Evolutionary conservation across 2,797 vertebrate species (phyloP).

Genomic region (Anolis apletophallus): DNA sequence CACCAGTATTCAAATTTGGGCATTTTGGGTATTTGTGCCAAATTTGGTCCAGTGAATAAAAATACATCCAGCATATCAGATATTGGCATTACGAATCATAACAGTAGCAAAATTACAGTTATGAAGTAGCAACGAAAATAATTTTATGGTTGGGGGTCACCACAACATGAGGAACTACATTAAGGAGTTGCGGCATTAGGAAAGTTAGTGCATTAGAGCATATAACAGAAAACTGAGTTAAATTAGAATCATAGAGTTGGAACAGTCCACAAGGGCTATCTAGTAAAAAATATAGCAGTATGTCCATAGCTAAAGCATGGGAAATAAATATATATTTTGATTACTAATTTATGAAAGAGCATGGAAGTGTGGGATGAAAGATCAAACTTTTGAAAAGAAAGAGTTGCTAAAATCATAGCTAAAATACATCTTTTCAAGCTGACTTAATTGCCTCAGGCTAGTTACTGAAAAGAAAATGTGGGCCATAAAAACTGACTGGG

Average conservation of each 20-base stretch:
- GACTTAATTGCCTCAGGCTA: slow-evolving; percentile 65
- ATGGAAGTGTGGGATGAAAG: slow-evolving; percentile 36
- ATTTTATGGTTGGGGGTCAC: too few species aligned
- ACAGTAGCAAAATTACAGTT: too few species aligned
- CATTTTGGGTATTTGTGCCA: too few species aligned
- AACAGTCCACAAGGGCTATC: too few species aligned
- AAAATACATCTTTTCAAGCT: slow-evolving; percentile 61
- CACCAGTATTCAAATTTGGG: too few species aligned
- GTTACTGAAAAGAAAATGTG: slow-evolving; percentile 67
- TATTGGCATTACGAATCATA: too few species aligned
- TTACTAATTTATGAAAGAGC: slow-evolving; percentile 60
- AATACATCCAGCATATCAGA: too few species aligned
- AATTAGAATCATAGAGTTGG: too few species aligned
- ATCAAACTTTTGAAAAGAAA: slow-evolving; percentile 71
- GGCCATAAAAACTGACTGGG: slow-evolving; percentile 71
- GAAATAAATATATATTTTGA: slow-evolving; percentile 69
- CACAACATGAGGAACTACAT: too few species aligned
- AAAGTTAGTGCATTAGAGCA: slow-evolving; percentile 32
- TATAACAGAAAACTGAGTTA: slow-evolving; percentile 71
- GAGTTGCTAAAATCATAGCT: slow-evolving; percentile 67
- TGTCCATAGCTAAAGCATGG: slow-evolving; percentile 69
- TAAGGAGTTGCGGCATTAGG: too few species aligned
- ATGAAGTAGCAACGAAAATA: too few species aligned
- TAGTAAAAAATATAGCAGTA: slow-evolving; percentile 67
- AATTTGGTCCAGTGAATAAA: too few species aligned